phyloP scores from a whole-genome alignment of 2,113 vertebrate genomes.

The Cavia porcellus region DNA sequence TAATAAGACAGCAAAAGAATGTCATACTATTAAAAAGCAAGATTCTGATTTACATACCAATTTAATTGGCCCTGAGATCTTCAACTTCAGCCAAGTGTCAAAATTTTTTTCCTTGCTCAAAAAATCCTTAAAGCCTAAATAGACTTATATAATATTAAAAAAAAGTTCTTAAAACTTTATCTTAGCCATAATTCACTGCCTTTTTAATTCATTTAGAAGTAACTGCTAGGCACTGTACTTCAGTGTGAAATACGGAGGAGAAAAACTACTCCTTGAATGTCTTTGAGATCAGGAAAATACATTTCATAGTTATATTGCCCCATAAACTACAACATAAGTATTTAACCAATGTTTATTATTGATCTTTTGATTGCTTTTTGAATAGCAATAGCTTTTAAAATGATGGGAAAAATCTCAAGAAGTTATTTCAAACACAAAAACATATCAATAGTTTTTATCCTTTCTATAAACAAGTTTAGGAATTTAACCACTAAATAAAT shows the following conservation, averaged over 20 bases:
- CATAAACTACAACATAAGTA: not conserved
- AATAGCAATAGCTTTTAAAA: not conserved
- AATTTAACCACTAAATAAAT: constrained; percentile 15
- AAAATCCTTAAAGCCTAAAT: constrained; percentile 50
- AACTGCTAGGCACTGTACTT: constrained; percentile 25
- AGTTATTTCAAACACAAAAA: not conserved
- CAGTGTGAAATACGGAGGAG: constrained; percentile 40
- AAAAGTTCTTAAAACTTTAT: constrained; percentile 46
- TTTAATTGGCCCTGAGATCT: constrained; percentile 65
- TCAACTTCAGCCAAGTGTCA: constrained; percentile 39
- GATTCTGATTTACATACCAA: constrained; percentile 59
- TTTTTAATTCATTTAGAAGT: constrained; percentile 67
- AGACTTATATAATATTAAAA: constrained; percentile 48
- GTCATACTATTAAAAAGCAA: constrained; percentile 45
- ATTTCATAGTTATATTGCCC: not conserved
- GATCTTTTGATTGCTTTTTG: not conserved
- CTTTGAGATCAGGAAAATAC: not conserved
- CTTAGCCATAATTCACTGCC: constrained; percentile 49
- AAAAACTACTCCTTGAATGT: not conserved
- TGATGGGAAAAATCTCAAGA: not conserved
- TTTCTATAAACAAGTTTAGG: not conserved
- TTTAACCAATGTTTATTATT: constrained; percentile 3
- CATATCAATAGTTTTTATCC: not conserved
- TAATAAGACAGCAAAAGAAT: constrained; percentile 57
- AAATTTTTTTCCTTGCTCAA: not conserved